phyloP scores from a whole-genome alignment of 2,113 vertebrate species.

The Ranitomeya variabilis region DNA sequence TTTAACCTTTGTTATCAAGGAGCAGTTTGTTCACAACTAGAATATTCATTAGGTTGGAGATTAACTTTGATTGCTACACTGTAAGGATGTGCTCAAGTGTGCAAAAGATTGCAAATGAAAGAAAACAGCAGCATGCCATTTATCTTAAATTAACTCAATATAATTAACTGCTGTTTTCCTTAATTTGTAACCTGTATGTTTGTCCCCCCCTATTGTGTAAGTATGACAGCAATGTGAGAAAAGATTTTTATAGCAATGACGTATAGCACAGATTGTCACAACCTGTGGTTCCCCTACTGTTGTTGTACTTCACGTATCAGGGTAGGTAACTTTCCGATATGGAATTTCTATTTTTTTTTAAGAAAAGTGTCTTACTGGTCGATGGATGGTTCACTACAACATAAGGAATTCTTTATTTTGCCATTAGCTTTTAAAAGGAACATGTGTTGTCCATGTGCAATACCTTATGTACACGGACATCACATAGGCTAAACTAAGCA shows the following conservation, averaged over 20 bases:
- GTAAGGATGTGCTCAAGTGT: constrained; percentile 57
- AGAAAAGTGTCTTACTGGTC: too few relatives aligned
- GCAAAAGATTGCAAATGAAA: constrained; percentile 57
- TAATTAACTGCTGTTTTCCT: constrained; percentile 58
- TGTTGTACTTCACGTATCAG: not conserved
- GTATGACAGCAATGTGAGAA: constrained; percentile 42
- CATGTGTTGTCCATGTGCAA: too few relatives aligned
- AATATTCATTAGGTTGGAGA: constrained; percentile 57
- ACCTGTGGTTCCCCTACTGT: not conserved
- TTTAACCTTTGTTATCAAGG: constrained; percentile 52
- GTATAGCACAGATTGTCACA: not conserved
- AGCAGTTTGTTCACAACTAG: constrained; percentile 56
- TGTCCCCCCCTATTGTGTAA: constrained; percentile 49
- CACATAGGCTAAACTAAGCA: too few relatives aligned
- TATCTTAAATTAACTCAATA: constrained; percentile 58
- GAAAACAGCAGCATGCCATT: constrained; percentile 56
- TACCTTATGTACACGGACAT: too few relatives aligned
- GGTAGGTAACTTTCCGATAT: not conserved
- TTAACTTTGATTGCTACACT: constrained; percentile 56
- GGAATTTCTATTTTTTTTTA: not conserved
- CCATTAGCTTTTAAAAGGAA: too few relatives aligned
- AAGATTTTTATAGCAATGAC: constrained; percentile 14
- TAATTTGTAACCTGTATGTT: constrained; percentile 56
- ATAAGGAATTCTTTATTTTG: too few relatives aligned
- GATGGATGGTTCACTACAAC: too few relatives aligned